These are phyloP conservation scores for Hermetia illucens DNA, from an alignment of 1,140 invertebrate genomes.

Conservation along the genomic window DNA sequence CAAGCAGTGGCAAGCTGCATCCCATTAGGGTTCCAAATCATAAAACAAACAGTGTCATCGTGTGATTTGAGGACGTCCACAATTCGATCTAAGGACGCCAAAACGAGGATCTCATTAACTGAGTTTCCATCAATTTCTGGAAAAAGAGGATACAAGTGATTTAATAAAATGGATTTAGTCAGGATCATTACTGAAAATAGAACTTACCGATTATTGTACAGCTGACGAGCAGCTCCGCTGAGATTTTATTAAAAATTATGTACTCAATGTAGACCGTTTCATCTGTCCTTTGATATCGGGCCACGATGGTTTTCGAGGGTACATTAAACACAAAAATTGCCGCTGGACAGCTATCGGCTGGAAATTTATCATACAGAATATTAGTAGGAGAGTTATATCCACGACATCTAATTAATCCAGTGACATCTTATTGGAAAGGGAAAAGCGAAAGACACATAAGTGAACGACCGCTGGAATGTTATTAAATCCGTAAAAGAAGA, in stretches of 20 bases:
- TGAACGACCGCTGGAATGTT: too few species aligned
- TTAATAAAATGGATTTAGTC: not conserved
- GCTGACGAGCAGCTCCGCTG: conserved; percentile 24
- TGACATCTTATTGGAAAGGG: too few species aligned
- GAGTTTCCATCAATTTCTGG: conserved; percentile 11
- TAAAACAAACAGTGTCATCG: conserved; percentile 17
- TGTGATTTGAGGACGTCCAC: conserved; percentile 17
- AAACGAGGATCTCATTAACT: conserved; percentile 16
- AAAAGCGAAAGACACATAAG: too few species aligned
- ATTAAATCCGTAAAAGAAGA: too few species aligned
- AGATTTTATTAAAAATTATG: conserved; percentile 22
- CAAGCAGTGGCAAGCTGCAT: conserved; percentile 20
- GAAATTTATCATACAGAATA: too few species aligned
- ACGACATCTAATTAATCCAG: too few species aligned
- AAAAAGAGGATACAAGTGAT: not conserved
- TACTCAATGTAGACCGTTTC: conserved; percentile 14
- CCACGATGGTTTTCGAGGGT: conserved; percentile 16
- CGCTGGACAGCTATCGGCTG: conserved; percentile 16
- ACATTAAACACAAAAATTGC: conserved; percentile 20
- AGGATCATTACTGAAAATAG: not conserved
- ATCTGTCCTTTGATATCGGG: conserved; percentile 19
- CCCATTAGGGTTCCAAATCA: conserved; percentile 26
- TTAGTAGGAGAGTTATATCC: too few species aligned
- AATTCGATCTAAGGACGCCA: conserved; percentile 21
- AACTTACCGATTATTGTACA: conserved; percentile 12